Evolutionary conservation across 2,113 vertebrate species (phyloP).

Genomic region (Pseudorhombus dupliciocellatus): DNA sequence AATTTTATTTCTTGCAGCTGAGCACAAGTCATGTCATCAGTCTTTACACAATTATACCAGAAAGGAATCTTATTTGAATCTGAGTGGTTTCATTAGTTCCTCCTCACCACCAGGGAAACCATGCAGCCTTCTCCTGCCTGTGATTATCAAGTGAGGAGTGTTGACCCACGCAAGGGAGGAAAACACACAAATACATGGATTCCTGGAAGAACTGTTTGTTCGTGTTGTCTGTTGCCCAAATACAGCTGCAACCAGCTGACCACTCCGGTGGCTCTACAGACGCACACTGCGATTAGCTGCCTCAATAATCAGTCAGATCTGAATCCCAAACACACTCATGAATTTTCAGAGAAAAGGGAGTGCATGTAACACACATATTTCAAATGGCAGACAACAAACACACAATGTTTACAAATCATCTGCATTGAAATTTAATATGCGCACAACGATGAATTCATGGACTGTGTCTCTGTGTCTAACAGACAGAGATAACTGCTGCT

Average conservation of each 20-base stretch:
- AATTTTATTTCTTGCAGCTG: too few relatives aligned
- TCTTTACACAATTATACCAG: neutral
- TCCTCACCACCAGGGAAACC: neutral
- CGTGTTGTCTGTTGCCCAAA: constrained; percentile 23
- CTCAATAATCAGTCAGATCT: constrained; percentile 45
- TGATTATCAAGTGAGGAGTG: neutral
- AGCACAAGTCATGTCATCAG: neutral
- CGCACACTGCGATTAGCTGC: constrained; percentile 35
- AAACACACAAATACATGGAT: constrained; percentile 12
- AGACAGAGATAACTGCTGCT: neutral
- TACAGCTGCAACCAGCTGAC: constrained; percentile 19
- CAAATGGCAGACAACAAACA: neutral
- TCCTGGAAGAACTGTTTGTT: neutral
- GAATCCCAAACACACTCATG: constrained; percentile 50
- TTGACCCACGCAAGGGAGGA: neutral
- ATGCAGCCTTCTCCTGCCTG: neutral
- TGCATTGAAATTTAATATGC: neutral
- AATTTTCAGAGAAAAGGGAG: constrained; percentile 31
- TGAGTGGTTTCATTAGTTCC: too few relatives aligned
- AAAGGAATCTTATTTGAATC: too few relatives aligned
- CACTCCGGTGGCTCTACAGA: constrained; percentile 18
- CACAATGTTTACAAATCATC: neutral
- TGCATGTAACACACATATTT: constrained; percentile 4
- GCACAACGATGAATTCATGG: constrained; percentile 1
- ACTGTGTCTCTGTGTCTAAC: neutral